Evolutionary conservation across 2,113 vertebrate genomes (phyloP).

Genomic region (Pelmatolapia mariae): DNA sequence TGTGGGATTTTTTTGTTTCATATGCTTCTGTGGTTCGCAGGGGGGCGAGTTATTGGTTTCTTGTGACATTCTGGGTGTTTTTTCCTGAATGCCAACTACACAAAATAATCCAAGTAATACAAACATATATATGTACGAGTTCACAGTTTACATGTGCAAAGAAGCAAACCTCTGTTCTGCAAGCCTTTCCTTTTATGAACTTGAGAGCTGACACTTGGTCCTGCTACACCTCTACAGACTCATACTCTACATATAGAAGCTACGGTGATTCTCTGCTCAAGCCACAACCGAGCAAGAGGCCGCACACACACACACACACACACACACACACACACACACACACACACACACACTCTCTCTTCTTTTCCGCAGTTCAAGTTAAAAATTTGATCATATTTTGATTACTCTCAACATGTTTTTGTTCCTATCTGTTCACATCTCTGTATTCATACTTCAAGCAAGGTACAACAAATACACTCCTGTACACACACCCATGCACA

Average conservation of each 20-base stretch:
- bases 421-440: background rate
- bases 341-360: background rate
- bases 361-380: background rate
- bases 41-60: conserved; percentile 39
- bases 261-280: background rate
- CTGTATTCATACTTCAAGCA: background rate
- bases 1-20: background rate
- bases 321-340: background rate
- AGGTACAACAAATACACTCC: background rate
- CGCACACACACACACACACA: background rate
- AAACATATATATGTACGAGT: background rate
- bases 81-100: conserved; percentile 15
- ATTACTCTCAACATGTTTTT: background rate
- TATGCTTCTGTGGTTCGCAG: conserved; percentile 12
- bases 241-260: background rate
- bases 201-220: background rate
- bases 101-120: conserved; percentile 13
- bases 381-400: background rate
- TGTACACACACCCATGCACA: background rate
- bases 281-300: background rate
- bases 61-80: conserved; percentile 31
- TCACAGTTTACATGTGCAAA: background rate
- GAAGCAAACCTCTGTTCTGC: background rate
- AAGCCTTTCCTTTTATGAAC: background rate
- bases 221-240: background rate